Percentiles rank a stretch among this genome's conserved stretches.
Evolutionary conservation across 2,113 vertebrate species (phyloP).

Genomic region (Capreolus pygargus): DNA sequence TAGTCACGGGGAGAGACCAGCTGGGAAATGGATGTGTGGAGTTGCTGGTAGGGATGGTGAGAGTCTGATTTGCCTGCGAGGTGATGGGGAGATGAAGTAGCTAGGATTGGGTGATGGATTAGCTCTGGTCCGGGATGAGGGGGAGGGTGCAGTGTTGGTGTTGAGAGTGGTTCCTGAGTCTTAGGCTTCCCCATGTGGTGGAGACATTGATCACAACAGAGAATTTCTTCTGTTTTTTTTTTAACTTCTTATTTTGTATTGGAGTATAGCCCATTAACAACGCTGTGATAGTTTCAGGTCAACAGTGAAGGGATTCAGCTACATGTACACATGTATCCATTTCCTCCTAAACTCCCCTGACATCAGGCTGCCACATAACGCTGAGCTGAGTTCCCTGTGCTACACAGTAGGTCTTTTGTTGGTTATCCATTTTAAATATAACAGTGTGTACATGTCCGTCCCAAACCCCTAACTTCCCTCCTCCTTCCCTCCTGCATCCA

Average conservation of each 20-base stretch:
- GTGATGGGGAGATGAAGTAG: too few species aligned
- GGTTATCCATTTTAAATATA: neutral
- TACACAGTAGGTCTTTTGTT: neutral
- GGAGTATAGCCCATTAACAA: neutral
- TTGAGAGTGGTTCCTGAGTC: too few species aligned
- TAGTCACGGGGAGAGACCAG: neutral
- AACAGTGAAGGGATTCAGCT: neutral
- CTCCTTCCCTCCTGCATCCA: neutral
- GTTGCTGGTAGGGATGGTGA: neutral
- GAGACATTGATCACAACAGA: neutral
- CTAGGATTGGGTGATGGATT: neutral
- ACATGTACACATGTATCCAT: neutral
- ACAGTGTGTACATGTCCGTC: neutral
- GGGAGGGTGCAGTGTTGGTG: rapidly evolving
- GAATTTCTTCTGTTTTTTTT: neutral
- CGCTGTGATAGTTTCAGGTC: neutral
- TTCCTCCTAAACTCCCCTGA: neutral
- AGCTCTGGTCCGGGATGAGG: rapidly evolving
- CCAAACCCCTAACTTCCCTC: neutral
- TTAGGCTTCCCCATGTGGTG: neutral
- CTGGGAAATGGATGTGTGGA: too few species aligned
- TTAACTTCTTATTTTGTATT: neutral
- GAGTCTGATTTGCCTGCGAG: neutral
- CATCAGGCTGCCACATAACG: neutral
- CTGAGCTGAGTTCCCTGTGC: neutral